phyloP scores from a whole-genome alignment of 2,888 invertebrate species.

The Mythimna impura region DNA sequence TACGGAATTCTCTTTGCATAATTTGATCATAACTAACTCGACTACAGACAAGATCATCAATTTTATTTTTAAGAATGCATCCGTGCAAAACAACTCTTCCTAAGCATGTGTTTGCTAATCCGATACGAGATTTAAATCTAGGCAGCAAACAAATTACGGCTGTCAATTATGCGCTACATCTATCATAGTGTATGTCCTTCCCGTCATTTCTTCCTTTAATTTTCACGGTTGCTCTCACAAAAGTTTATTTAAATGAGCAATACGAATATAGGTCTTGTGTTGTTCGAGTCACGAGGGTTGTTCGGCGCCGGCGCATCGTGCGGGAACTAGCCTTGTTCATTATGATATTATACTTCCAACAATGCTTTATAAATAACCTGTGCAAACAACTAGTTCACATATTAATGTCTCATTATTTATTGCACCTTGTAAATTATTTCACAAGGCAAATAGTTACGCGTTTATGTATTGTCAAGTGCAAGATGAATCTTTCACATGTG shows the following conservation, averaged over 20 bases:
- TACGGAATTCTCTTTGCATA: background rate
- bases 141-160: constrained; percentile 44
- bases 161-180: constrained; percentile 53
- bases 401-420: constrained; percentile 69
- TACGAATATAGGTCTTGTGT: constrained; percentile 49
- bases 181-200: constrained; percentile 59
- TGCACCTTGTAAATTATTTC: constrained; percentile 60
- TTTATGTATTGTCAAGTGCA: constrained; percentile 60
- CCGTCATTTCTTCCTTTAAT: constrained; percentile 62
- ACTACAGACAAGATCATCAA: constrained; percentile 3
- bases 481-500: constrained; percentile 29
- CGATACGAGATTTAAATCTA: constrained; percentile 22
- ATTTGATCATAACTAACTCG: constrained; percentile 1
- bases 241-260: constrained; percentile 62
- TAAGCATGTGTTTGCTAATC: constrained; percentile 22
- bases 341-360: constrained; percentile 55
- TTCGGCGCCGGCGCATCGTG: constrained; percentile 56
- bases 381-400: constrained; percentile 64
- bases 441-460: constrained; percentile 58
- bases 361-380: constrained; percentile 67
- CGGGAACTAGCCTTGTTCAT: constrained; percentile 68
- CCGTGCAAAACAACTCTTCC: background rate
- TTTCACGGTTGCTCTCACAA: constrained; percentile 63
- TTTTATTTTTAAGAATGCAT: background rate
- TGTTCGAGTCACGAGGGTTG: constrained; percentile 66